Evolutionary conservation across 2,888 invertebrate species (phyloP).

Genomic region (Punctoribates punctum): DNA sequence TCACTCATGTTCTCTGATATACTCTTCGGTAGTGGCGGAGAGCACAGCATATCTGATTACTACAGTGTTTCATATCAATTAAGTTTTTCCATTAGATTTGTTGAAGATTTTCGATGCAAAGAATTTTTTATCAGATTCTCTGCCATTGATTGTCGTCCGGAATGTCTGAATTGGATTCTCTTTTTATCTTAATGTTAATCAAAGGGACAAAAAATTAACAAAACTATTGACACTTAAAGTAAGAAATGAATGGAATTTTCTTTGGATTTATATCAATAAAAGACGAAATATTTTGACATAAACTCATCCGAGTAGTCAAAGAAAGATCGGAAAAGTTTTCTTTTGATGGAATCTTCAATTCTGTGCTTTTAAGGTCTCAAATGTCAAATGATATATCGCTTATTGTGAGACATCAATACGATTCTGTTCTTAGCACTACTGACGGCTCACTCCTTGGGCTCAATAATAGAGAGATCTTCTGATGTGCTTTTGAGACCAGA

Average conservation of each 20-base stretch:
- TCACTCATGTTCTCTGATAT: too few species aligned
- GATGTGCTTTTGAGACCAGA: background rate
- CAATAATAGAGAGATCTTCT: background rate
- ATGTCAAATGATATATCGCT: slow-evolving; percentile 28
- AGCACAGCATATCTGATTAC: background rate
- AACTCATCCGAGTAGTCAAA: background rate
- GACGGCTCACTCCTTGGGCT: background rate
- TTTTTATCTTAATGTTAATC: too few species aligned
- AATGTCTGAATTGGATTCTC: background rate
- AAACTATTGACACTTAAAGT: too few species aligned
- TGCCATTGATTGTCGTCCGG: background rate
- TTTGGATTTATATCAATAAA: background rate
- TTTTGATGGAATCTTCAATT: slow-evolving; percentile 23
- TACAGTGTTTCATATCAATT: background rate
- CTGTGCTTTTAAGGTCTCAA: slow-evolving; percentile 25
- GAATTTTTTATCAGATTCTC: background rate
- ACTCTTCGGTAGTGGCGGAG: background rate
- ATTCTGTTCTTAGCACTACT: slow-evolving; percentile 1
- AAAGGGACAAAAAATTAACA: too few species aligned
- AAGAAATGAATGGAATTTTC: background rate
- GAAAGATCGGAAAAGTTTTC: background rate
- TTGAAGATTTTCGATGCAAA: background rate
- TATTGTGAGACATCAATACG: slow-evolving; percentile 3
- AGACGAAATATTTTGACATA: background rate
- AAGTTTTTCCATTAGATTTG: background rate